A percentile compares a stretch with the other conserved stretches of the same genome.
phyloP scores from a whole-genome alignment of 2,113 vertebrate genomes.

The Zeus faber region DNA sequence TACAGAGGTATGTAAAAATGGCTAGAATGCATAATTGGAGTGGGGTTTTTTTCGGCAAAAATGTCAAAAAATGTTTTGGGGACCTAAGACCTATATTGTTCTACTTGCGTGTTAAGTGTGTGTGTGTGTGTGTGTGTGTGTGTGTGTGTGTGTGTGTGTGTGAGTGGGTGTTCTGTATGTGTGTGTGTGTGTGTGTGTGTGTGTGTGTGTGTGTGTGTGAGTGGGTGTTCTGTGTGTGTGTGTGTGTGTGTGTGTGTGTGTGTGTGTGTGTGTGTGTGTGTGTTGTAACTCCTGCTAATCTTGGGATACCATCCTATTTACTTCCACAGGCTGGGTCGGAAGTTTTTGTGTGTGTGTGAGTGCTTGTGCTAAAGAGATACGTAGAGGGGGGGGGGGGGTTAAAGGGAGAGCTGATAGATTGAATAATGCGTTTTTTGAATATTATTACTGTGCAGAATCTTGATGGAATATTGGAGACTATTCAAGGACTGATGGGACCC shows the following conservation, averaged over 20 bases:
- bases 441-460: slow-evolving; percentile 55
- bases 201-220: slow-evolving; percentile 26
- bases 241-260: slow-evolving; percentile 32
- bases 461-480: slow-evolving; percentile 52
- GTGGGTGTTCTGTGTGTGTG: not conserved
- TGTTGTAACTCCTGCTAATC: slow-evolving; percentile 57
- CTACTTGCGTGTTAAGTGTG: slow-evolving; percentile 58
- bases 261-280: slow-evolving; percentile 24
- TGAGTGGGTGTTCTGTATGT: not conserved
- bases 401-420: slow-evolving; percentile 56
- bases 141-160: slow-evolving; percentile 15
- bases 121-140: slow-evolving; percentile 29
- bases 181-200: slow-evolving; percentile 31
- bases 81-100: too few species aligned
- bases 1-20: too few species aligned
- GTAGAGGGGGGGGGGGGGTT: not conserved
- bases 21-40: too few species aligned
- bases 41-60: too few species aligned
- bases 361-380: slow-evolving; percentile 25
- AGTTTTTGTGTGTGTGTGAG: slow-evolving; percentile 15
- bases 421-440: slow-evolving; percentile 68
- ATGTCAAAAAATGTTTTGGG: too few species aligned
- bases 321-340: slow-evolving; percentile 14
- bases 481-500: slow-evolving; percentile 53
- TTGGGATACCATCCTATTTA: slow-evolving; percentile 45